A percentile compares a stretch with the other conserved stretches of the same genome.
These are phyloP conservation scores for Parotocinclus haroldoi DNA, from an alignment of 2,797 vertebrate species.

Conservation along the genomic window DNA sequence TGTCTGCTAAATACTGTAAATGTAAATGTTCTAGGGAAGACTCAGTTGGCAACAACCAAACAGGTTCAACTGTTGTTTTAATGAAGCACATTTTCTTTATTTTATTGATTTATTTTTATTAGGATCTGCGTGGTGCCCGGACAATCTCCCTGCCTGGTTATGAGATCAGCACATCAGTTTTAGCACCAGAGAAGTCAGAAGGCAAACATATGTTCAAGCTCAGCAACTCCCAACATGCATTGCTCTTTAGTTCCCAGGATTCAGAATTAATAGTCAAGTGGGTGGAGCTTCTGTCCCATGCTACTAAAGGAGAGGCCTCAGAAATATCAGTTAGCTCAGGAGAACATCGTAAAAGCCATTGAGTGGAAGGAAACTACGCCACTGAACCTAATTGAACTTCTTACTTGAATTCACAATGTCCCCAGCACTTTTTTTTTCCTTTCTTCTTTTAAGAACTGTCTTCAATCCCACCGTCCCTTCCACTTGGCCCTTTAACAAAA, in stretches of 20 bases:
- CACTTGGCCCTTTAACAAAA: slow-evolving; percentile 16
- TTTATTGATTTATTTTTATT: not conserved
- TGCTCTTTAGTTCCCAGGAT: slow-evolving; percentile 78
- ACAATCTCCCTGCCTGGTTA: slow-evolving; percentile 70
- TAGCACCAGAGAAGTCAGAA: slow-evolving; percentile 71
- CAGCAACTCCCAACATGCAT: slow-evolving; percentile 74
- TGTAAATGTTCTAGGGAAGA: too few relatives aligned
- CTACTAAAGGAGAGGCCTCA: slow-evolving; percentile 64
- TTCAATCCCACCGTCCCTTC: slow-evolving; percentile 37
- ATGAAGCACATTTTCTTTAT: not conserved
- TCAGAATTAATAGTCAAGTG: slow-evolving; percentile 78
- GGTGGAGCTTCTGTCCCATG: slow-evolving; percentile 76
- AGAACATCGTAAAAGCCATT: slow-evolving; percentile 69
- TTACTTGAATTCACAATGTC: slow-evolving; percentile 83
- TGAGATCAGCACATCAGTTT: slow-evolving; percentile 60
- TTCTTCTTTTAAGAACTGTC: slow-evolving; percentile 36
- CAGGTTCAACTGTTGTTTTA: too few relatives aligned
- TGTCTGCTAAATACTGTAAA: too few relatives aligned
- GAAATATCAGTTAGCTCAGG: slow-evolving; percentile 50
- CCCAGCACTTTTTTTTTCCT: slow-evolving; percentile 80
- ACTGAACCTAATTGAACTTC: slow-evolving; percentile 52
- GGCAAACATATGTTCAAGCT: slow-evolving; percentile 74
- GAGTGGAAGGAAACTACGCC: slow-evolving; percentile 44
- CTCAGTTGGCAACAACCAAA: too few relatives aligned
- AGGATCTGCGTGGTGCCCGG: slow-evolving; percentile 15